A percentile compares a stretch with the other conserved stretches of the same genome.
Evolutionary conservation across 2,113 vertebrate genomes (phyloP).

Genomic region (Taxidea taxus): DNA sequence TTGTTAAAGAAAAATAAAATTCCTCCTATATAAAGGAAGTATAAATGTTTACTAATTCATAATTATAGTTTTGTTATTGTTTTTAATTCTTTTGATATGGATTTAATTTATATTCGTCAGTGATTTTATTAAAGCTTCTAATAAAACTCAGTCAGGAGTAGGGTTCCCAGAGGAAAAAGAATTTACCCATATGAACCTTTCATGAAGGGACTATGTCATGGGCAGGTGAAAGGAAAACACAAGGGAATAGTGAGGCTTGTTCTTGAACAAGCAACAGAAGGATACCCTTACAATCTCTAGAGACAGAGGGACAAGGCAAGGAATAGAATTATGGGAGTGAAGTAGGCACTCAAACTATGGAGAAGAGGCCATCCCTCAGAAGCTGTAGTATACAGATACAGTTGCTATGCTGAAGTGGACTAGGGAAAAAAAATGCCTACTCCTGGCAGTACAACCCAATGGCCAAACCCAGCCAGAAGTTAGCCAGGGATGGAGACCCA

Average conservation of each 20-base stretch:
- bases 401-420: background rate
- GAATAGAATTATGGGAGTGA: background rate
- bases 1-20: constrained; percentile 24
- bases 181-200: background rate
- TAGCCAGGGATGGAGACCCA: background rate
- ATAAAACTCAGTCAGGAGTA: background rate
- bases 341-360: background rate
- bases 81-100: constrained; percentile 6
- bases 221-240: background rate
- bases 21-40: constrained; percentile 8
- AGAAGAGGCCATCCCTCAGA: background rate
- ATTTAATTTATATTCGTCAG: constrained; percentile 29
- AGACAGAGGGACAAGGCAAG: background rate
- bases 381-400: background rate
- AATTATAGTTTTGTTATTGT: background rate
- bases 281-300: background rate
- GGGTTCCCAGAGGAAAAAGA: background rate
- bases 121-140: constrained; percentile 23
- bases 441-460: background rate
- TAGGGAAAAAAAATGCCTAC: background rate
- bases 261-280: background rate
- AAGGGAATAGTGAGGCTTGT: background rate
- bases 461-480: background rate
- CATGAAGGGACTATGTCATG: background rate
- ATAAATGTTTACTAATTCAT: background rate